Base-by-base conservation (phyloP, 2,113 vertebrate species). In the Poecilia latipinna region DNA sequence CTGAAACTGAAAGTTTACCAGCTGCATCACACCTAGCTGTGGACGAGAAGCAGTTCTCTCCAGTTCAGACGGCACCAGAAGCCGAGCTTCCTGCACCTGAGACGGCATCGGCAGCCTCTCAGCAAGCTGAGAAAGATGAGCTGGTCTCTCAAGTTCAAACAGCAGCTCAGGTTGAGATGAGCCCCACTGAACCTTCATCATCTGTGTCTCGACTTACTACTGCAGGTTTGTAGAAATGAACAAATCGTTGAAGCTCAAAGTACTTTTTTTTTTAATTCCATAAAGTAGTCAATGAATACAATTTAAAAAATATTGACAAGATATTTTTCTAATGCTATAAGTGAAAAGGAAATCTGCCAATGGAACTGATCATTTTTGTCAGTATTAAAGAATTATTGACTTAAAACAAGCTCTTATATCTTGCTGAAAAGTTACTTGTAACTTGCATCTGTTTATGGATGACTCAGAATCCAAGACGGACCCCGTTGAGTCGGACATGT, bases 151-250 rank as follows among this genome's bases (percentile, higher is more conserved):
- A 57, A 8, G 51, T 57, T 11, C 51, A 57, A 57, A 24, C 24
- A 57, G 22, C 24, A 57, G 2, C 51, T 24, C 7, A 57, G 22
- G 17, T 24, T 6, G 48, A 54, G 5, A 8, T 54, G 6, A 54
- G 19, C 24, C 48, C 48, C 48, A 54, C 22, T 8, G 51, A 57
- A 57, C 8, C 51, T 6, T 57, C 22, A 24, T 57, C 51, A 57
- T 57, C 51, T 57, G 51, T 8, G 0, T 57, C 51, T 24, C 22
- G n/a, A n/a, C 51, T 57, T 48, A 48, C 44, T 42, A 8, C 19
- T 26, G 26, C 78, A 85, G 91, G 93, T 93, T 75, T 42, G 61
- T 74, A 6, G 8, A n/a, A 44, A 19, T 51, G 11, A 17, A 0
- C 4, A n/a, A 37, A 24, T 60, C 8, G 12, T 29, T 61, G 6